Evolutionary conservation across 1,140 invertebrate genomes (phyloP).

Genomic region (Pseudoatta argentina): DNA sequence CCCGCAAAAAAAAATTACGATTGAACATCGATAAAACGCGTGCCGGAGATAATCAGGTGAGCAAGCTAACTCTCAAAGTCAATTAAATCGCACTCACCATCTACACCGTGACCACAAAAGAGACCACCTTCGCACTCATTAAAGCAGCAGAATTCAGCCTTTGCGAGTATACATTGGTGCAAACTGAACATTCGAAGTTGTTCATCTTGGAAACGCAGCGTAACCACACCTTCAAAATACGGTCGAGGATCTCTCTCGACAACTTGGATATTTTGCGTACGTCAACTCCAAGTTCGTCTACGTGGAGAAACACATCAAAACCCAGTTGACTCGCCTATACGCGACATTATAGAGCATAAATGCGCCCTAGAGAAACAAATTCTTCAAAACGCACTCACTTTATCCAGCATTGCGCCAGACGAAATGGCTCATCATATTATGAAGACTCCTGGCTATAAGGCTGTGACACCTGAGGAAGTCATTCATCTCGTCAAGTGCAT

Average conservation of each 20-base stretch:
- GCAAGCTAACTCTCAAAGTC: too few species aligned
- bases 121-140: too few species aligned
- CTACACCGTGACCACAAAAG: too few species aligned
- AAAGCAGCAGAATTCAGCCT: too few species aligned
- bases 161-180: too few species aligned
- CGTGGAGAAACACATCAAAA: neutral
- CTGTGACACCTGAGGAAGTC: too few species aligned
- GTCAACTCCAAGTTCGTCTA: neutral
- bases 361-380: neutral
- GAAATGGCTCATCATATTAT: neutral
- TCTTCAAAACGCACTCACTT: neutral
- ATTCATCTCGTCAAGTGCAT: too few species aligned
- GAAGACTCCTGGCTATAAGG: too few species aligned
- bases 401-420: neutral
- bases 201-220: too few species aligned
- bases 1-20: neutral
- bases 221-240: too few species aligned
- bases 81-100: too few species aligned
- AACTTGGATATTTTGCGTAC: neutral
- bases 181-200: too few species aligned
- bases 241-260: neutral
- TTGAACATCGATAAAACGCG: neutral
- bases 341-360: neutral
- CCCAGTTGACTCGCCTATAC: neutral
- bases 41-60: conserved; percentile 7